Evolutionary conservation across 2,888 invertebrate genomes (phyloP).

Genomic region (Campaea margaritaria): DNA sequence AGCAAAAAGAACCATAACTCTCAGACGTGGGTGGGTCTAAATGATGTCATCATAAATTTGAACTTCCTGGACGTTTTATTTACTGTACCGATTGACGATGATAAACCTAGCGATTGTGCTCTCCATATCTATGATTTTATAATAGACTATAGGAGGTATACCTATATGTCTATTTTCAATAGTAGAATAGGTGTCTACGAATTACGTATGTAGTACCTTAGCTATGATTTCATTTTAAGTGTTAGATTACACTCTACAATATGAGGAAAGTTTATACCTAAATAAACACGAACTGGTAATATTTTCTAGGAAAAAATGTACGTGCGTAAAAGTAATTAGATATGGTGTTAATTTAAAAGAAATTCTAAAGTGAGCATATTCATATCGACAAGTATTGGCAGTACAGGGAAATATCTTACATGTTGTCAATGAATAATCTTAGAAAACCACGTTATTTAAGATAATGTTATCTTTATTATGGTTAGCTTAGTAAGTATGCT

Average conservation of each 20-base stretch:
- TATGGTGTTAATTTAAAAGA: not conserved
- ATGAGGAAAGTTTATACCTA: not conserved
- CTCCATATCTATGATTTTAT: too few species aligned
- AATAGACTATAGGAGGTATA: too few species aligned
- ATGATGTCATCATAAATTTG: too few species aligned
- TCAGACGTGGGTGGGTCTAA: too few species aligned
- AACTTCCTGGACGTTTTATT: too few species aligned
- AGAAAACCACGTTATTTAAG: conserved; percentile 17
- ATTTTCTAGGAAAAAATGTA: conserved; percentile 11
- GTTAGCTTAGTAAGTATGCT: not conserved
- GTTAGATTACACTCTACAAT: not conserved
- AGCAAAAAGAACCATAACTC: too few species aligned
- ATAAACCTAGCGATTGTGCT: too few species aligned
- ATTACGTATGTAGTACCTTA: too few species aligned
- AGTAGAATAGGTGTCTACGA: too few species aligned
- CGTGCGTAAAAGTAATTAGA: conserved; percentile 19
- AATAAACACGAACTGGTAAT: not conserved
- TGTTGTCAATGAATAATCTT: conserved; percentile 16
- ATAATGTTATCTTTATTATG: conserved; percentile 18
- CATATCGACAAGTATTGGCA: conserved; percentile 6
- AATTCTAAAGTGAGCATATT: not conserved
- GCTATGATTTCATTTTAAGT: too few species aligned
- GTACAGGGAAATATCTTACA: conserved; percentile 6
- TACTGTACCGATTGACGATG: too few species aligned
- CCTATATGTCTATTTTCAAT: too few species aligned